These are phyloP conservation scores for Nipponia nippon DNA, from an alignment of 2,113 vertebrate genomes.

Conservation along the genomic window DNA sequence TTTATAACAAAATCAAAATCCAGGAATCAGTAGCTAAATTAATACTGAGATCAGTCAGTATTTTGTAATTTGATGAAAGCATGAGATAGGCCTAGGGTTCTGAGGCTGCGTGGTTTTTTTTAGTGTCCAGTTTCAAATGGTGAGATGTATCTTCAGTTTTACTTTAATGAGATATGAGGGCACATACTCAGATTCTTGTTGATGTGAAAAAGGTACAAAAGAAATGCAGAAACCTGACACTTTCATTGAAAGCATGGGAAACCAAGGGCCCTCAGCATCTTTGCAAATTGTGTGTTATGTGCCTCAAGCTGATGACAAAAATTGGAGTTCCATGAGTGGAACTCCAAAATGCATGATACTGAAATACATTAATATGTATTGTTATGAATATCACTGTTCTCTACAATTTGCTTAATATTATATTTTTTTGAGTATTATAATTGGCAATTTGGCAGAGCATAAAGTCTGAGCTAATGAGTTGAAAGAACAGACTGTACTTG, in stretches of 20 bases:
- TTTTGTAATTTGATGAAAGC: neutral
- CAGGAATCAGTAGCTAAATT: neutral
- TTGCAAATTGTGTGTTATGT: neutral
- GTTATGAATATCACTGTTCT: slow-evolving; percentile 18
- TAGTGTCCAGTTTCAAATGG: neutral
- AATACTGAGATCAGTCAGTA: neutral
- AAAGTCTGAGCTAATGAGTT: slow-evolving; percentile 35
- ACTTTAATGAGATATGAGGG: neutral
- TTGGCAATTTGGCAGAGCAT: slow-evolving; percentile 49
- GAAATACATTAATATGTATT: slow-evolving; percentile 2
- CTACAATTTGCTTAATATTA: neutral
- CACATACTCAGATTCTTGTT: neutral
- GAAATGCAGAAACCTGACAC: neutral
- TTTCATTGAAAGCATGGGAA: neutral
- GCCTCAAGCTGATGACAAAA: neutral
- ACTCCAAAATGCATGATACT: neutral
- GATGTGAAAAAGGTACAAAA: neutral
- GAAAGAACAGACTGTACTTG: slow-evolving; percentile 45
- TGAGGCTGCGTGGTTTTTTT: neutral
- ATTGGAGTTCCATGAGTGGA: neutral
- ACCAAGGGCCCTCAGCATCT: neutral
- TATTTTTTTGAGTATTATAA: neutral
- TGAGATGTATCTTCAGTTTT: neutral
- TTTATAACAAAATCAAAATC: neutral
- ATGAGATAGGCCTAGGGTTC: neutral